Percentiles rank a stretch among this genome's conserved stretches.
These are phyloP conservation scores for Rhizomys pruinosus DNA, from an alignment of 2,113 vertebrate genomes.

Conservation along the genomic window DNA sequence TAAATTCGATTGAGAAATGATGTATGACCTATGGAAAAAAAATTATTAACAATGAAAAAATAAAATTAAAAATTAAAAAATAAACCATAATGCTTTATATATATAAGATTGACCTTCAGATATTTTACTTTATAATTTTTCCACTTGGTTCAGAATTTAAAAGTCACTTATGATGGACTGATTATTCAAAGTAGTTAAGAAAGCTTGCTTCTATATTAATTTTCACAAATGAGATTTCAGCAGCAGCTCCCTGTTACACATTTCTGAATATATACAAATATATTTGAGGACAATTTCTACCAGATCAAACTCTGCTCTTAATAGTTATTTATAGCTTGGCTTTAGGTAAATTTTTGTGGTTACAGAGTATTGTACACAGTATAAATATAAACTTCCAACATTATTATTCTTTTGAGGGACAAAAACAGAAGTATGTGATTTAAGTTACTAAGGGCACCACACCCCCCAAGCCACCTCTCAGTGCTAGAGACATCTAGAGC, in stretches of 20 bases:
- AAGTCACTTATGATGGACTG: background rate
- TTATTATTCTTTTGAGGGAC: rapidly evolving
- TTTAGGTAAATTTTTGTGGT: too few species aligned
- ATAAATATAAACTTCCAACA: rapidly evolving
- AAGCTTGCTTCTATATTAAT: too few species aligned
- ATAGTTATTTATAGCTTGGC: rapidly evolving
- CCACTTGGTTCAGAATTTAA: background rate
- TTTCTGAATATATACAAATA: rapidly evolving
- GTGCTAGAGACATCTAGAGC: rapidly evolving
- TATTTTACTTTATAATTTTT: rapidly evolving
- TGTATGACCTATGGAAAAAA: too few species aligned
- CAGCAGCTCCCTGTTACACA: rapidly evolving
- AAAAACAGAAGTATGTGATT: rapidly evolving
- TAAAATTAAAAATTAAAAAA: too few species aligned
- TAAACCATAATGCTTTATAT: too few species aligned
- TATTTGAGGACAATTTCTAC: background rate
- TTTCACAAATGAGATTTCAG: rapidly evolving
- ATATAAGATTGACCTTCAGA: too few species aligned
- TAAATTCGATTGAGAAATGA: too few species aligned
- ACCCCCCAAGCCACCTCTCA: background rate
- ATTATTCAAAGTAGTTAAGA: too few species aligned
- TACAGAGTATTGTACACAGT: rapidly evolving
- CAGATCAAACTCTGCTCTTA: rapidly evolving
- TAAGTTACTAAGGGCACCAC: rapidly evolving
- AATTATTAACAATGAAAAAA: too few species aligned